phyloP scores from a whole-genome alignment of 2,797 vertebrate species.

The Chelon labrosus region DNA sequence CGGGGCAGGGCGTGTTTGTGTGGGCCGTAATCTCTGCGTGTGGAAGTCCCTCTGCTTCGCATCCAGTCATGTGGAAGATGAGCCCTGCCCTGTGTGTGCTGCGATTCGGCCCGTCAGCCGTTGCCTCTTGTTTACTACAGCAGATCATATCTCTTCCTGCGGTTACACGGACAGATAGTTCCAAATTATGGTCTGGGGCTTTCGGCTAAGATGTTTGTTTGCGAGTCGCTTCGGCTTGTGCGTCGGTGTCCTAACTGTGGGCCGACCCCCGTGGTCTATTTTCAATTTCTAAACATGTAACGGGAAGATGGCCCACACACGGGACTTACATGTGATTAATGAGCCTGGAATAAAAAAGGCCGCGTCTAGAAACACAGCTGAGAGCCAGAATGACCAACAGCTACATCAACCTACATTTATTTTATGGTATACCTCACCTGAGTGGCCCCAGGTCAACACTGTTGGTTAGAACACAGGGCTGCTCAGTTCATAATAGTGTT shows the following conservation, averaged over 20 bases:
- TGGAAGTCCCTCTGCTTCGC: slow-evolving; percentile 21
- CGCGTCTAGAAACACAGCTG: no score
- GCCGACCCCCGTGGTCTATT: no score
- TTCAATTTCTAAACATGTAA: no score
- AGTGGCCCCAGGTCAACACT: background rate
- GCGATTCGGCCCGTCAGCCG: slow-evolving; percentile 1
- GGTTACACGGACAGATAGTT: slow-evolving; percentile 36
- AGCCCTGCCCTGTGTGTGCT: slow-evolving; percentile 10
- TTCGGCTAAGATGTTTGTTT: slow-evolving; percentile 20
- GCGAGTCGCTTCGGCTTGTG: slow-evolving; percentile 12
- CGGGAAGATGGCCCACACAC: no score
- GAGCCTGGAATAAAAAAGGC: no score
- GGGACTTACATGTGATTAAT: no score
- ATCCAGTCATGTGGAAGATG: slow-evolving; percentile 33
- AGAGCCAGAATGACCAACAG: no score
- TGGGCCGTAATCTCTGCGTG: slow-evolving; percentile 24
- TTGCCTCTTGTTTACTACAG: slow-evolving; percentile 42
- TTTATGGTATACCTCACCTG: no score
- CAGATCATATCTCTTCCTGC: slow-evolving; percentile 59
- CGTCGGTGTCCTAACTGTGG: no score
- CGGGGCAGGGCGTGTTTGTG: slow-evolving; percentile 29
- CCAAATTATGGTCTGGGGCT: slow-evolving; percentile 46
- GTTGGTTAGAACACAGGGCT: no score
- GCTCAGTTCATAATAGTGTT: background rate
- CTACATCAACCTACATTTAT: no score